Conservation (phyloP, 2,888 invertebrate species). For the Dryobotodes eremita region DNA sequence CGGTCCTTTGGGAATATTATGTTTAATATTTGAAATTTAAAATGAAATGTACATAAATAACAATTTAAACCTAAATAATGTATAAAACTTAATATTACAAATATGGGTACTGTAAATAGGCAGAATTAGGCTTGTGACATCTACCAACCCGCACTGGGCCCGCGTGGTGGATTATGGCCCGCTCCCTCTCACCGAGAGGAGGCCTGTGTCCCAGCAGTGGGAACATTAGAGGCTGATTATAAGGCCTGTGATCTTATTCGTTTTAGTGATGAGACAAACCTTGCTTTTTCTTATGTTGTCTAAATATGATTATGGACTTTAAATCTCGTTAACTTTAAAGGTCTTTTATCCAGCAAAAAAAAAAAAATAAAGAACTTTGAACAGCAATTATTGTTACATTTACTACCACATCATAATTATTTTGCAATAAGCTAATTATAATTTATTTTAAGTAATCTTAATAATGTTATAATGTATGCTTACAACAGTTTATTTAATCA, state of each 20-base stretch:
- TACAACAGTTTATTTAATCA: background rate
- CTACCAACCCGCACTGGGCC: background rate
- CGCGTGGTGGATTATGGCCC: background rate
- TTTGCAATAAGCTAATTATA: background rate
- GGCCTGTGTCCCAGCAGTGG: background rate
- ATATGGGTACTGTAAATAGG: background rate
- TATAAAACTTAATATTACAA: background rate
- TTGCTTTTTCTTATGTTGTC: background rate
- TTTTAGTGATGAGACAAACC: background rate
- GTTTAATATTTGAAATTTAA: background rate
- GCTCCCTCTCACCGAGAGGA: background rate
- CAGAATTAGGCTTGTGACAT: background rate
- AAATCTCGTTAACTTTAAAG: background rate
- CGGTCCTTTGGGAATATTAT: background rate
- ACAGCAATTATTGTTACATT: background rate
- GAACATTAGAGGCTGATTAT: too few species aligned
- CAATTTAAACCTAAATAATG: background rate
- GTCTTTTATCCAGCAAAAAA: background rate
- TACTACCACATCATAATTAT: background rate
- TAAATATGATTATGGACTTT: background rate
- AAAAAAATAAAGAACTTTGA: background rate
- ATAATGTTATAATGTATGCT: background rate
- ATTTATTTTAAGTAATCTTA: background rate
- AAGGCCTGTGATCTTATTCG: background rate
- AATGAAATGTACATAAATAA: background rate